These are phyloP conservation scores for Neodiprion pinetum DNA, from an alignment of 1,140 invertebrate genomes.

Conservation along the genomic window DNA sequence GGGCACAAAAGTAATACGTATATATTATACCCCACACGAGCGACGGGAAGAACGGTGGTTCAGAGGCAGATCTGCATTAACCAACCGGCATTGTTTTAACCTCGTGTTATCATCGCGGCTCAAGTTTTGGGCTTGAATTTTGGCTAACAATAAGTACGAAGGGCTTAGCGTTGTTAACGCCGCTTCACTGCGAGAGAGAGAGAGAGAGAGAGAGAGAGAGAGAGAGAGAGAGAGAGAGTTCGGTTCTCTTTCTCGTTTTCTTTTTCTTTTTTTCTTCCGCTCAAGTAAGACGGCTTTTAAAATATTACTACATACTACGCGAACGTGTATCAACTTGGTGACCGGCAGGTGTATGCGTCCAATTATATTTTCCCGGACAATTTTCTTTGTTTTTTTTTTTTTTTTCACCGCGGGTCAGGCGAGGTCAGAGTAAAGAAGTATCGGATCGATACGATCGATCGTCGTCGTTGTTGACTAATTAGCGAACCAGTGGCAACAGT, in stretches of 20 bases:
- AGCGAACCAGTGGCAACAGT: not conserved
- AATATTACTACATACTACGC: no score
- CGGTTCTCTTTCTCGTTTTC: not conserved
- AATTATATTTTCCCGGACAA: no score
- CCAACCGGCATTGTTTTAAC: constrained; percentile 55
- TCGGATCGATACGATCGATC: not conserved
- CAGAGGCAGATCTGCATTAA: no score
- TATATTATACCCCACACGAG: constrained; percentile 50
- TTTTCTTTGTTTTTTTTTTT: no score
- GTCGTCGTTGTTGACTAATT: not conserved
- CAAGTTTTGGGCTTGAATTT: constrained; percentile 62
- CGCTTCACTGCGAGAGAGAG: no score
- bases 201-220: no score
- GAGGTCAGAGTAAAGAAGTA: not conserved
- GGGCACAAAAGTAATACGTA: constrained; percentile 20
- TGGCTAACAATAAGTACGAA: constrained; percentile 51
- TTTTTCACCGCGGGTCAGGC: not conserved
- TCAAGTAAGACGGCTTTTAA: not conserved
- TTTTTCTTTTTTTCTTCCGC: constrained; percentile 10
- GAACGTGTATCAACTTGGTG: no score
- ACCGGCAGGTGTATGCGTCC: no score
- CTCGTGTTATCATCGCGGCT: constrained; percentile 61
- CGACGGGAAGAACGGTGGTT: constrained; percentile 36
- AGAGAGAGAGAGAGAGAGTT: no score
- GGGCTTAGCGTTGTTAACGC: constrained; percentile 61